Percentiles rank a stretch among this genome's conserved stretches.
phyloP scores from a whole-genome alignment of 2,888 invertebrate species.

The Mythimna pallens region DNA sequence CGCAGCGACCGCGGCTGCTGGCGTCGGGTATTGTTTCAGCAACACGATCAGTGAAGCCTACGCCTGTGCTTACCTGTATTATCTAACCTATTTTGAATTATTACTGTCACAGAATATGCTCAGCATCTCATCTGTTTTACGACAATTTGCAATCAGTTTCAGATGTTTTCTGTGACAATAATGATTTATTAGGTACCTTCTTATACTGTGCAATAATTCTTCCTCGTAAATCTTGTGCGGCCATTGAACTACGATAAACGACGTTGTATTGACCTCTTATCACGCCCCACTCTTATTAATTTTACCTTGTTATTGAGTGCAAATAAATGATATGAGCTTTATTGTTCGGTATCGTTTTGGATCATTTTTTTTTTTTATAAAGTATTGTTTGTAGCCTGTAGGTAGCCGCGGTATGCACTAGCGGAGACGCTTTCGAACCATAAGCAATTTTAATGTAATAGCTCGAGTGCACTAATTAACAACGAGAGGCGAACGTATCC shows the following conservation, averaged over 20 bases:
- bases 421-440: conserved; percentile 67
- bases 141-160: not conserved
- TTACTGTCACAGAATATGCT: not conserved
- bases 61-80: conserved; percentile 18
- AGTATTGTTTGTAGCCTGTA: conserved; percentile 25
- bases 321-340: conserved; percentile 32
- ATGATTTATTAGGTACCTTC: not conserved
- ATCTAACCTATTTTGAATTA: not conserved
- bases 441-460: conserved; percentile 71
- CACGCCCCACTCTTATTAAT: conserved; percentile 62
- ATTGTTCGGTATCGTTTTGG: conserved; percentile 26
- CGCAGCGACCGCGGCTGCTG: conserved; percentile 66
- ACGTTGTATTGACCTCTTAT: conserved; percentile 76
- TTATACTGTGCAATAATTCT: conserved; percentile 37
- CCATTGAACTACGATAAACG: conserved; percentile 67
- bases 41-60: conserved; percentile 67
- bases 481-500: conserved; percentile 70
- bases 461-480: conserved; percentile 77
- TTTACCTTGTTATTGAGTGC: conserved; percentile 62
- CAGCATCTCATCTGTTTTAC: too few relatives aligned
- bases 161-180: not conserved
- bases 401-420: conserved; percentile 63
- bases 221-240: conserved; percentile 64
- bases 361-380: conserved; percentile 35
- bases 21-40: conserved; percentile 69